Conservation (phyloP, 2,113 vertebrate species). For the Microcebus tavaratra region DNA sequence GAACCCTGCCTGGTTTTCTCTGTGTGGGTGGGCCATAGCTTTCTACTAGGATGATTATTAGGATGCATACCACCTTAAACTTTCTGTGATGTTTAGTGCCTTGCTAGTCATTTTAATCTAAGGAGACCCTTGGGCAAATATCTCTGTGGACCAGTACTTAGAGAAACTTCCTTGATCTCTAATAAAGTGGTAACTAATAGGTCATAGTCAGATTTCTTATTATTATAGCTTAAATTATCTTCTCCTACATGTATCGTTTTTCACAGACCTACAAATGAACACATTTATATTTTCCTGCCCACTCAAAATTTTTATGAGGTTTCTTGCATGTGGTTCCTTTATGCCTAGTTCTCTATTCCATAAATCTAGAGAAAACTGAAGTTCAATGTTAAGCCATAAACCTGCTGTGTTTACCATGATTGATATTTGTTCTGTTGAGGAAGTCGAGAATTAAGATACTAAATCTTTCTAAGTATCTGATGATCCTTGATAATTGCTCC, state of each 20-base stretch:
- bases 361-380: not conserved
- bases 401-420: not conserved
- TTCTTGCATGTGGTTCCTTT: conserved; percentile 29
- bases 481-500: not conserved
- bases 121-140: not conserved
- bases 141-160: not conserved
- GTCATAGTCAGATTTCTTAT: not conserved
- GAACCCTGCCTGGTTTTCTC: not conserved
- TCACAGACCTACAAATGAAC: not conserved
- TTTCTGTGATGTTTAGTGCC: not conserved
- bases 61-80: not conserved
- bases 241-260: not conserved
- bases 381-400: not conserved
- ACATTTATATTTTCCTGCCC: not conserved
- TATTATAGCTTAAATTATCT: not conserved
- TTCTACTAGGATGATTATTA: not conserved
- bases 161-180: not conserved
- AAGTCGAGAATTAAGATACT: conserved; percentile 30
- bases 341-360: not conserved
- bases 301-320: not conserved
- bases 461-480: not conserved
- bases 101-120: not conserved
- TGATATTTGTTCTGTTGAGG: not conserved
- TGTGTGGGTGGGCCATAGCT: not conserved
- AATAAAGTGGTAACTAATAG: not conserved